A percentile compares a stretch with the other conserved stretches of the same genome.
Evolutionary conservation across 2,113 vertebrate genomes (phyloP).

Genomic region (Rhineura floridana): DNA sequence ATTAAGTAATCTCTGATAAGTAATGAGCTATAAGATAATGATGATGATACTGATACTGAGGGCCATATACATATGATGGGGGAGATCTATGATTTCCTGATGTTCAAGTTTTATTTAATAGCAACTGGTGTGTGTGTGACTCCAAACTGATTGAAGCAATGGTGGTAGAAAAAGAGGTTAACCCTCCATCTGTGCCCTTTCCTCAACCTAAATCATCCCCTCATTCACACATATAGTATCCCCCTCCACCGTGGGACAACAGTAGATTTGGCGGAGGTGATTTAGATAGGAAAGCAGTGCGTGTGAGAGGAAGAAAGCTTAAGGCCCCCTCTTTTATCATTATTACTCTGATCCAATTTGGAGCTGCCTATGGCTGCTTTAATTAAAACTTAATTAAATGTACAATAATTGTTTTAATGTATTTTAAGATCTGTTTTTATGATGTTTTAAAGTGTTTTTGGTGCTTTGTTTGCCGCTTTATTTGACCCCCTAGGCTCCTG

Average conservation of each 20-base stretch:
- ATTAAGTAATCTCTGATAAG: background rate
- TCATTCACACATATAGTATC: background rate
- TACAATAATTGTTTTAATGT: no score
- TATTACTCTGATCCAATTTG: background rate
- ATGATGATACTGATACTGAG: background rate
- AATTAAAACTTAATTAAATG: background rate
- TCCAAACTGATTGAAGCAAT: background rate
- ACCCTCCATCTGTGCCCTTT: background rate
- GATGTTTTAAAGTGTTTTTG: no score
- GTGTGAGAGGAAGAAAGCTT: background rate
- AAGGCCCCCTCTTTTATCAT: background rate
- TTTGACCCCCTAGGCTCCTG: no score
- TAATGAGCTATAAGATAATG: background rate
- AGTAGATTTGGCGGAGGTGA: background rate
- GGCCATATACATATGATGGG: background rate
- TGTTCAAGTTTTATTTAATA: background rate
- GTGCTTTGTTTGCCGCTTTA: no score
- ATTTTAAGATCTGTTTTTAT: no score
- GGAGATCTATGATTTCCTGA: background rate
- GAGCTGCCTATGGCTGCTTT: no score
- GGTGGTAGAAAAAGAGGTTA: background rate
- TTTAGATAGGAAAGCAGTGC: background rate
- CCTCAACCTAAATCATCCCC: background rate
- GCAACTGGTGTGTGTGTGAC: background rate
- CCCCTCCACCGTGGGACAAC: background rate